A percentile compares a stretch with the other conserved stretches of the same genome.
Evolutionary conservation across 2,888 invertebrate species (phyloP).

Genomic region (Ashinkailepas kermadecensis): DNA sequence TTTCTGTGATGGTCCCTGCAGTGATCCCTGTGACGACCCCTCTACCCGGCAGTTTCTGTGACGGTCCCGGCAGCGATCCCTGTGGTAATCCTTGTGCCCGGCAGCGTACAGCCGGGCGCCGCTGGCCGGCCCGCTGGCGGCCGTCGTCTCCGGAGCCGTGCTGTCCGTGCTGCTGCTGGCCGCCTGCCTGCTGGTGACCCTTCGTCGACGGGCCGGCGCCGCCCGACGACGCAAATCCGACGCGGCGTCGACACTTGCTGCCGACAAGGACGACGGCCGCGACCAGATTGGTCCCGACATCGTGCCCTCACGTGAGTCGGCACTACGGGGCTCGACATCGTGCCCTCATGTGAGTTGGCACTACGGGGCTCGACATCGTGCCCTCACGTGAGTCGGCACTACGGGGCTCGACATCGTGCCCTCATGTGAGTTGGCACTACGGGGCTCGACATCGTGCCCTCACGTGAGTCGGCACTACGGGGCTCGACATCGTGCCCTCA

Average conservation of each 20-base stretch:
- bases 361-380: too few species aligned
- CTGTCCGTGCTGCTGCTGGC: background rate
- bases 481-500: background rate
- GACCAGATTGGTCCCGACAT: background rate
- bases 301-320: background rate
- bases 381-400: too few species aligned
- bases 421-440: too few species aligned
- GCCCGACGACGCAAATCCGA: background rate
- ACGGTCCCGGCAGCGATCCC: background rate
- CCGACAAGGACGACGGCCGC: background rate
- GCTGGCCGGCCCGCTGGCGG: background rate
- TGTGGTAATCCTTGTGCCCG: background rate
- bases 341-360: too few species aligned
- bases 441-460: background rate
- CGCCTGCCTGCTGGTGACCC: background rate
- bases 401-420: too few species aligned
- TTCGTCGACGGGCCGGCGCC: background rate
- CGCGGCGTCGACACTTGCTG: background rate
- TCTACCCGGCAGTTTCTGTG: background rate
- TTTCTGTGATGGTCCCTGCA: too few species aligned
- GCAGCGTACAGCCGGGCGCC: constrained; percentile 9
- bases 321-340: too few species aligned
- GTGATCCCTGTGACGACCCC: too few species aligned
- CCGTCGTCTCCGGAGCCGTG: background rate
- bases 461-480: background rate